Percentiles rank a stretch among this genome's conserved stretches.
phyloP scores from a whole-genome alignment of 2,888 invertebrate species.

The Eristalis arbustorum region DNA sequence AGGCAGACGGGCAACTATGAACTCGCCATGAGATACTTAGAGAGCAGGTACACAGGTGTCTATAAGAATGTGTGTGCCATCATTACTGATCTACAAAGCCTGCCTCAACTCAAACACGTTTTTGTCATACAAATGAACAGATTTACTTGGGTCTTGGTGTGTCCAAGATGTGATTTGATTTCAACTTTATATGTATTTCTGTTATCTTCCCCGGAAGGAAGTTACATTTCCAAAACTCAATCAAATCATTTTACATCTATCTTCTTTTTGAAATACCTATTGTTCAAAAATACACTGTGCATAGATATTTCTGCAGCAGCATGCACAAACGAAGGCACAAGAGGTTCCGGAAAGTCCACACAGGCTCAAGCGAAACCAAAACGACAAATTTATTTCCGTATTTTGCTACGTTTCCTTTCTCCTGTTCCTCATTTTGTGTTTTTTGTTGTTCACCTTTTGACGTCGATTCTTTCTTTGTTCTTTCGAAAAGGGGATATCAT shows the following conservation, averaged over 20 bases:
- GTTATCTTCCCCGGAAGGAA: slow-evolving; percentile 44
- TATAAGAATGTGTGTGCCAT: background rate
- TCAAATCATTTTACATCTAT: slow-evolving; percentile 60
- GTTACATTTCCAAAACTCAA: slow-evolving; percentile 51
- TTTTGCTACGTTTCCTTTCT: background rate
- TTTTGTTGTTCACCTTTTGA: slow-evolving; percentile 9
- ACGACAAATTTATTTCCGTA: background rate
- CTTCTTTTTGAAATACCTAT: background rate
- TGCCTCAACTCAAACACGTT: background rate
- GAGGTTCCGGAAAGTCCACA: background rate
- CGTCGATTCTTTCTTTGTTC: background rate
- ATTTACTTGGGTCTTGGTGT: background rate
- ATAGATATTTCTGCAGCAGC: slow-evolving; percentile 1
- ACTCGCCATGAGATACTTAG: slow-evolving; percentile 42
- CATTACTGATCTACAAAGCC: background rate
- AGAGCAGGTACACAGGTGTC: slow-evolving; percentile 4
- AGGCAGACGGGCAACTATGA: slow-evolving; percentile 45
- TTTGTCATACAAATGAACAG: background rate
- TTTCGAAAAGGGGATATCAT: slow-evolving; percentile 32
- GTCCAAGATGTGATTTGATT: background rate
- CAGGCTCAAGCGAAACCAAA: background rate
- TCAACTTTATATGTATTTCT: slow-evolving; percentile 10
- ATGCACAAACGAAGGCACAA: slow-evolving; percentile 4
- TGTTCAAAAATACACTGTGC: slow-evolving; percentile 28
- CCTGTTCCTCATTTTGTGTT: slow-evolving; percentile 14